These are phyloP conservation scores for Psilopsiagon aymara DNA, from an alignment of 2,113 vertebrate species.

Conservation along the genomic window DNA sequence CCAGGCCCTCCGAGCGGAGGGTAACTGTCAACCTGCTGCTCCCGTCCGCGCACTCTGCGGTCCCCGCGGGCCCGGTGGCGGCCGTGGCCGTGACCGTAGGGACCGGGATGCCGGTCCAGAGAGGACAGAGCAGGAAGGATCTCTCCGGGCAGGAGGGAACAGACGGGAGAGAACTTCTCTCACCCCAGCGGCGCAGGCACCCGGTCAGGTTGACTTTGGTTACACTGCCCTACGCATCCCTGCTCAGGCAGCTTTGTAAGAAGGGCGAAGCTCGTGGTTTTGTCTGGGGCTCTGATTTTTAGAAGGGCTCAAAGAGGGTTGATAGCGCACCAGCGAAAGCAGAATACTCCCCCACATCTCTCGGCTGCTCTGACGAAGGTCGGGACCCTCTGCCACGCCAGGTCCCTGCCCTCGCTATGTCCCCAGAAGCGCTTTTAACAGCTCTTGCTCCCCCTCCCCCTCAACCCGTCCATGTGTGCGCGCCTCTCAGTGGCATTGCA, in stretches of 20 bases:
- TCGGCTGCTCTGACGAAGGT: background rate
- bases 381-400: background rate
- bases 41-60: background rate
- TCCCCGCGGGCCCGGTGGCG: background rate
- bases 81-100: background rate
- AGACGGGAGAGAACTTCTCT: background rate
- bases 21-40: background rate
- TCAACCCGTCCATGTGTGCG: background rate
- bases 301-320: background rate
- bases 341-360: background rate
- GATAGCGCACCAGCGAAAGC: background rate
- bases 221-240: background rate
- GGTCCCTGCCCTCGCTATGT: background rate
- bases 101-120: background rate
- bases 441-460: background rate
- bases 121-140: no score
- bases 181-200: background rate
- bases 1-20: no score
- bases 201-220: background rate
- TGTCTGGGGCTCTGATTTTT: background rate
- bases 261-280: background rate
- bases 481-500: background rate
- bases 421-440: background rate
- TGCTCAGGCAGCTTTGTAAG: background rate
- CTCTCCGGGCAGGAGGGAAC: background rate